Evolutionary conservation across 2,113 vertebrate species (phyloP), one percentile per base, ranked within the genome.

Genomic region (Leptodactylus fuscus): DNA sequence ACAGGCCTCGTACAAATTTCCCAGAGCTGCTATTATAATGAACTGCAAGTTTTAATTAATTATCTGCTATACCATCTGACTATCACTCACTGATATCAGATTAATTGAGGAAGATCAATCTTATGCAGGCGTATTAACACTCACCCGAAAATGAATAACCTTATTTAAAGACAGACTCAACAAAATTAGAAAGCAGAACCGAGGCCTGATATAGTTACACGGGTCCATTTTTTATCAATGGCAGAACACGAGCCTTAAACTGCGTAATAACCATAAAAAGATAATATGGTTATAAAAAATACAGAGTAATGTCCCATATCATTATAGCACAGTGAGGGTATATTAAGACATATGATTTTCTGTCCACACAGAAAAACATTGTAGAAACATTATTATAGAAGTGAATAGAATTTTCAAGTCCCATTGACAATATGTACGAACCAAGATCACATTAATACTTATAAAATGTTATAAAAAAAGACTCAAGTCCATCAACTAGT

Each of bases 1-100:
- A 4, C 38, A 9, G 67, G 85, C 85, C 2, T 62, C 87, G 88
- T 89, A 24, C 80, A 53, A 86, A 89, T 87, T 81, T 87, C 0
- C 0, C 24, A 46, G 82, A 38, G 55, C 82, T 81, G 88, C 53
- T 86, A 29, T 87, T 89, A 90, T 83, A 90, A 91, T 53, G 46
- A 81, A 79, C 82, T 90, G 1, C 22, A 69, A 67, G 62, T 38
- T 79, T 34, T 41, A 67, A 81, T 81, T 48, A 81, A 65, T 81
- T 81, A 81, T 81, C 79, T 67, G 60, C 60, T 81, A 67, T 32
- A 81, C 58, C 38, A 62, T 81, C 78, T 78, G 76, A 78, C 49
- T 38, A 58, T 77, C 75, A 34, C 29, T 77, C 48, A 77, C 49
- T 77, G 48, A 36, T 77, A 79, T 79, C 76, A 79, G 32, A 79